phyloP scores from a whole-genome alignment of 2,797 vertebrate genomes.

The Anableps anableps region DNA sequence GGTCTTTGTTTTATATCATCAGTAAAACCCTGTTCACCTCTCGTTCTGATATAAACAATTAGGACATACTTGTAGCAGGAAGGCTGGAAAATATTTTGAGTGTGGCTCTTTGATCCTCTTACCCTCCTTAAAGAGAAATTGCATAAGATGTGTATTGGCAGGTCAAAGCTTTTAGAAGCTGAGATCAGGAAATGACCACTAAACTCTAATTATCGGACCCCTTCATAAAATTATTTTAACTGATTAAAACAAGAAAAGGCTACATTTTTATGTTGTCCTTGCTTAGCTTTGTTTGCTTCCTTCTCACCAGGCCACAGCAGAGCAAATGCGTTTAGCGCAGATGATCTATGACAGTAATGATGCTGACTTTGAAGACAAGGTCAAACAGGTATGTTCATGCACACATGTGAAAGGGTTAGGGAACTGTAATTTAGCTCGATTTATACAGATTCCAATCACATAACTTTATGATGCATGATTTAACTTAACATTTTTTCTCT shows the following conservation, averaged over 20 bases:
- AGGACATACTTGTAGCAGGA: not conserved
- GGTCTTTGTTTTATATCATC: not conserved
- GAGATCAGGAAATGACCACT: not conserved
- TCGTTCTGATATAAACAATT: not conserved
- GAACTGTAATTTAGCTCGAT: not conserved
- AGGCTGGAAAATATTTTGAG: not conserved
- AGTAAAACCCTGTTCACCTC: not conserved
- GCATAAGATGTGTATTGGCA: not conserved
- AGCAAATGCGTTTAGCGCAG: slow-evolving; percentile 98
- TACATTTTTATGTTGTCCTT: not conserved
- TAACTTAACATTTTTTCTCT: not conserved
- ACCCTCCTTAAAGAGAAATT: not conserved
- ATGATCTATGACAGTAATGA: slow-evolving; percentile 98
- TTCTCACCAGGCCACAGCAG: slow-evolving; percentile 91
- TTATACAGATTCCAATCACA: not conserved
- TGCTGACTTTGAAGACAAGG: slow-evolving; percentile 95
- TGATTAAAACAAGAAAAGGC: not conserved
- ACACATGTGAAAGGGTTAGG: not conserved
- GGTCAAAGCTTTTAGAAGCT: not conserved
- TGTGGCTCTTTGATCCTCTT: not conserved
- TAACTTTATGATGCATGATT: not conserved
- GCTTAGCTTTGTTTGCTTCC: slow-evolving; percentile 44
- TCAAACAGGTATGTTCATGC: slow-evolving; percentile 86
- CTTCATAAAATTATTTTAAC: not conserved
- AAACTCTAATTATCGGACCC: not conserved